phyloP scores from a whole-genome alignment of 2,888 invertebrate genomes.

The Euzetes globulus region DNA sequence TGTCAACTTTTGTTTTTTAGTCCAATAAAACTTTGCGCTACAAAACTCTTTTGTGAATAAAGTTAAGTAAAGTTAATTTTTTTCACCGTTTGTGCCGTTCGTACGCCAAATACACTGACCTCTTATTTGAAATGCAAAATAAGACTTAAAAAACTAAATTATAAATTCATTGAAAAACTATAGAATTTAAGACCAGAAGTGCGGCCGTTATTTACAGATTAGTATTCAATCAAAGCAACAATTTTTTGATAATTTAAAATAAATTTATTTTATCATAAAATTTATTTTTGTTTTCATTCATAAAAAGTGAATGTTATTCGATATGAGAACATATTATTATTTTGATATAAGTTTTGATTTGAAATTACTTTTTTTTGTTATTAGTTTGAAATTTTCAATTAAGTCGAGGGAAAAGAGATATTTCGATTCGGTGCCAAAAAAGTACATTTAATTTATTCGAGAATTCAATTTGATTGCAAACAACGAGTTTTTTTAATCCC shows the following conservation, averaged over 20 bases:
- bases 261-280: not conserved
- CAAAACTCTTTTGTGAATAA: no score
- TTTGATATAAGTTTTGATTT: not conserved
- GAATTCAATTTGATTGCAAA: not conserved
- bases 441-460: not conserved
- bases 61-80: no score
- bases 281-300: not conserved
- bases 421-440: not conserved
- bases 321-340: not conserved
- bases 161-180: not conserved
- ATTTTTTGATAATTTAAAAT: not conserved
- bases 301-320: constrained; percentile 3
- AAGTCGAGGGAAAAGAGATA: not conserved
- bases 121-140: not conserved
- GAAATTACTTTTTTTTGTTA: not conserved
- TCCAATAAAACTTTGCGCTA: no score
- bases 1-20: no score
- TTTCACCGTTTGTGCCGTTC: not conserved
- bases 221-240: not conserved
- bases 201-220: not conserved
- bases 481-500: not conserved
- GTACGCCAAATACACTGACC: constrained; percentile 16
- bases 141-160: not conserved
- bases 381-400: not conserved
- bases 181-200: not conserved